Evolutionary conservation across 1,140 invertebrate species (phyloP).

Genomic region (Ceratoteleas bidentatus): DNA sequence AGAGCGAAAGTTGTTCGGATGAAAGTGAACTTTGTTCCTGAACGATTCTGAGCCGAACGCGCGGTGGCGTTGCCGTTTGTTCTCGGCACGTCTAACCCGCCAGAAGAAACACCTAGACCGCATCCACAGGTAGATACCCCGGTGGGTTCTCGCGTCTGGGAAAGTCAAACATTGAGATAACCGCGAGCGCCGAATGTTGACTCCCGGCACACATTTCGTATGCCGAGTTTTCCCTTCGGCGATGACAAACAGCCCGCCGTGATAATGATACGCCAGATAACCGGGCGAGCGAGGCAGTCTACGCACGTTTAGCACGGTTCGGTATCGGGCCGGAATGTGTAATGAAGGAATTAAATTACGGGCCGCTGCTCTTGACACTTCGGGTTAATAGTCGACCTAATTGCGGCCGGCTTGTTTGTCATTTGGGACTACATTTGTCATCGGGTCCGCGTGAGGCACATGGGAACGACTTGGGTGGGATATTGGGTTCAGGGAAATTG

Average conservation of each 20-base stretch:
- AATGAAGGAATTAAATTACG: conserved; percentile 26
- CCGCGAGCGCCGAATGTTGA: conserved; percentile 75
- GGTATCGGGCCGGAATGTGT: conserved; percentile 16
- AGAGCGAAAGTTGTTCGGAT: no score
- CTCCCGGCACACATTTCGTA: conserved; percentile 77
- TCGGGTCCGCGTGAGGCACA: conserved; percentile 6
- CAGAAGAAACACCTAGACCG: conserved; percentile 75
- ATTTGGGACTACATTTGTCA: conserved; percentile 28
- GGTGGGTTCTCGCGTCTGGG: conserved; percentile 73
- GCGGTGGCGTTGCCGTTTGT: conserved; percentile 25
- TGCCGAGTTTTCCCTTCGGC: conserved; percentile 68
- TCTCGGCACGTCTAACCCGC: conserved; percentile 73
- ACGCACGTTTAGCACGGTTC: conserved; percentile 39
- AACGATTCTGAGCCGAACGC: neutral
- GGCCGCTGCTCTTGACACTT: conserved; percentile 21
- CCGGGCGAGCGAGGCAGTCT: conserved; percentile 18
- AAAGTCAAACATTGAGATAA: conserved; percentile 81
- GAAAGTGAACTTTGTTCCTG: conserved; percentile 9
- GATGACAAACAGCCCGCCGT: conserved; percentile 77
- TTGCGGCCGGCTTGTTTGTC: conserved; percentile 19
- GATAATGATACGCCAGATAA: conserved; percentile 73
- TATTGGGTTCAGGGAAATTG: neutral
- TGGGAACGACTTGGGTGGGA: neutral
- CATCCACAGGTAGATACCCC: conserved; percentile 71
- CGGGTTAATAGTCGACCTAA: conserved; percentile 29